Evolutionary conservation across 1,140 invertebrate species (phyloP).

Genomic region (Pentalonia nigronervosa): DNA sequence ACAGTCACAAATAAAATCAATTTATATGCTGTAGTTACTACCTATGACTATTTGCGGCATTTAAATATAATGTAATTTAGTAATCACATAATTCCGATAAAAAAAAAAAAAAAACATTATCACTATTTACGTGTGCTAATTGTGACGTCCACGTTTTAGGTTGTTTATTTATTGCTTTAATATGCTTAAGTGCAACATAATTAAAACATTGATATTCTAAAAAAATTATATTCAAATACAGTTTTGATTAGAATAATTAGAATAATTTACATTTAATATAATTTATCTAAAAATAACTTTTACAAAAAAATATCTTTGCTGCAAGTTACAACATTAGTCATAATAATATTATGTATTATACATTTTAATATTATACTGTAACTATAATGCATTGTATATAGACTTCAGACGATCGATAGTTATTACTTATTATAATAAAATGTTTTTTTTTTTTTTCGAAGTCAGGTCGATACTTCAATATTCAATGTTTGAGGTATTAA

Average conservation of each 20-base stretch:
- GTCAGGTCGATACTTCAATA: not conserved
- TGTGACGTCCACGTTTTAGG: not conserved
- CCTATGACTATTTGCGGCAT: not conserved
- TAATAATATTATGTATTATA: not conserved
- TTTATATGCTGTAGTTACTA: not conserved
- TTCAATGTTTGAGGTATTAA: not conserved
- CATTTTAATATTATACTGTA: not conserved
- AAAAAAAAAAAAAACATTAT: not conserved
- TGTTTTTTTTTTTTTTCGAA: not conserved
- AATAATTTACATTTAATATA: not conserved
- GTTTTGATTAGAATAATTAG: not conserved
- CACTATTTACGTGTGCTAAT: too few relatives aligned
- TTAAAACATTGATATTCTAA: not conserved
- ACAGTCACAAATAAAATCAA: not conserved
- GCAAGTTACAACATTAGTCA: not conserved
- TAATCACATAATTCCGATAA: not conserved
- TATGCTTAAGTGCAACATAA: not conserved
- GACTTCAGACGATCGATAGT: not conserved
- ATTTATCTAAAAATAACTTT: not conserved
- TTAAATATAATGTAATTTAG: not conserved
- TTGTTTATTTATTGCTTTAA: not conserved
- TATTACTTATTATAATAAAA: not conserved
- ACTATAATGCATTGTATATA: not conserved
- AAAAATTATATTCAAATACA: not conserved
- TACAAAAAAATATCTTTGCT: not conserved